These are phyloP conservation scores for Microcaecilia unicolor DNA, from an alignment of 2,797 vertebrate species.

Conservation along the genomic window DNA sequence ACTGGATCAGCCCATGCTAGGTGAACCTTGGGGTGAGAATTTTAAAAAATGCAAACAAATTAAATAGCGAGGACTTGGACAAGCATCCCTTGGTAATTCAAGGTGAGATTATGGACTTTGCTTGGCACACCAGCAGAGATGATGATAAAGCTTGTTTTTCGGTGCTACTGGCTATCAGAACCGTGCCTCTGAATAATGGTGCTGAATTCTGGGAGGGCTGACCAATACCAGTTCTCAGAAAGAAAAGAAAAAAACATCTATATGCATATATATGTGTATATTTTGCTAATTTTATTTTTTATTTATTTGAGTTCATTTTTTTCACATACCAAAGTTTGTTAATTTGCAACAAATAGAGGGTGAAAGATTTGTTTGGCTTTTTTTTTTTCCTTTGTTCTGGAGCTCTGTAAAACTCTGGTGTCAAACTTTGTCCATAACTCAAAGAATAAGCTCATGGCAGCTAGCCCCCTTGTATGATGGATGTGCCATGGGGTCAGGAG, in stretches of 20 bases:
- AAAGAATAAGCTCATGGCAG: no score
- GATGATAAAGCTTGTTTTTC: conserved; percentile 32
- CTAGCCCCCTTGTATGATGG: no score
- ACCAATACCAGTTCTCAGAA: conserved; percentile 6
- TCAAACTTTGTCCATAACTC: no score
- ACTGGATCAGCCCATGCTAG: no score
- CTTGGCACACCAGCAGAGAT: conserved; percentile 42
- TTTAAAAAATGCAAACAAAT: no score
- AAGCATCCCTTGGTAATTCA: no score
- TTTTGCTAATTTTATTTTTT: conserved; percentile 7
- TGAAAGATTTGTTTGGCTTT: background rate
- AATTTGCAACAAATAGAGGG: background rate
- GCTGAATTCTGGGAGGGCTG: conserved; percentile 36
- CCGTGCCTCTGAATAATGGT: conserved; percentile 46
- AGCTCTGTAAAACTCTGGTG: background rate
- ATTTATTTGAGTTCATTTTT: conserved; percentile 3
- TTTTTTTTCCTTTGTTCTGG: accelerated
- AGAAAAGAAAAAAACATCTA: no score
- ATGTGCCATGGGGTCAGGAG: no score
- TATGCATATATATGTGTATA: no score
- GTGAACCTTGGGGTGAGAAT: no score
- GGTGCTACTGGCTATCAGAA: conserved; percentile 54
- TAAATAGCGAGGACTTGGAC: no score
- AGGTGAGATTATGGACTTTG: no score
- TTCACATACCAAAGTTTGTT: background rate